A percentile compares a stretch with the other conserved stretches of the same genome.
Conservation (phyloP, 1,140 invertebrate species). For the Drosophila elegans region DNA sequence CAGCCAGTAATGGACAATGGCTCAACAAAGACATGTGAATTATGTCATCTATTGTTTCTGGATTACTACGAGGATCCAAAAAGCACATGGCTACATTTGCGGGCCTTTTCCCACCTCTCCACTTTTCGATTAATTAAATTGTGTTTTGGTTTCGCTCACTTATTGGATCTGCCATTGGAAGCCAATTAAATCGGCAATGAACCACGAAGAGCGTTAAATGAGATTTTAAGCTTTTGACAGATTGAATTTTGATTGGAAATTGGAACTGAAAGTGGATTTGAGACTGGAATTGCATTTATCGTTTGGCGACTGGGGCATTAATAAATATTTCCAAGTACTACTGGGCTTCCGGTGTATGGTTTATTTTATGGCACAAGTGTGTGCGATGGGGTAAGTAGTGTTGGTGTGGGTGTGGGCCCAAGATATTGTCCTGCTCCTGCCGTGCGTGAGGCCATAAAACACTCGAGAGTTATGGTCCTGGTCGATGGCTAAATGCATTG, state of each 20-base stretch:
- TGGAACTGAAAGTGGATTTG: constrained; percentile 30
- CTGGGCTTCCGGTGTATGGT: constrained; percentile 59
- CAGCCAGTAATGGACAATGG: constrained; percentile 40
- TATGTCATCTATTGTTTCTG: constrained; percentile 49
- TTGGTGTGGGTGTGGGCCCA: constrained; percentile 21
- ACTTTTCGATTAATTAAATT: constrained; percentile 69
- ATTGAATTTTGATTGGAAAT: constrained; percentile 44
- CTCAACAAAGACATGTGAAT: constrained; percentile 43
- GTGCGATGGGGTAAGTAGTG: constrained; percentile 1
- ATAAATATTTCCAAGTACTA: constrained; percentile 74
- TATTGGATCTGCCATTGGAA: constrained; percentile 21
- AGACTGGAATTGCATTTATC: constrained; percentile 29
- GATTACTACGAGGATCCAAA: constrained; percentile 39
- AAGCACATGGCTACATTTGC: constrained; percentile 11
- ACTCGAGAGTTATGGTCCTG: constrained; percentile 76
- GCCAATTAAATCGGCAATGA: constrained; percentile 61
- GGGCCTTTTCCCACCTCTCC: background rate
- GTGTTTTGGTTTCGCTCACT: constrained; percentile 41
- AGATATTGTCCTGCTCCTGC: constrained; percentile 79
- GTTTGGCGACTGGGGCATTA: constrained; percentile 48
- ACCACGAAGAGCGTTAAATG: constrained; percentile 51
- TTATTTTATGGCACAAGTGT: constrained; percentile 72
- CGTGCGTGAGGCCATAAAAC: constrained; percentile 79
- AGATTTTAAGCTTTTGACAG: constrained; percentile 48
- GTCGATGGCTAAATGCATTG: constrained; percentile 71